Evolutionary conservation across 2,113 vertebrate genomes (phyloP).

Genomic region (Brachionichthys hirsutus): DNA sequence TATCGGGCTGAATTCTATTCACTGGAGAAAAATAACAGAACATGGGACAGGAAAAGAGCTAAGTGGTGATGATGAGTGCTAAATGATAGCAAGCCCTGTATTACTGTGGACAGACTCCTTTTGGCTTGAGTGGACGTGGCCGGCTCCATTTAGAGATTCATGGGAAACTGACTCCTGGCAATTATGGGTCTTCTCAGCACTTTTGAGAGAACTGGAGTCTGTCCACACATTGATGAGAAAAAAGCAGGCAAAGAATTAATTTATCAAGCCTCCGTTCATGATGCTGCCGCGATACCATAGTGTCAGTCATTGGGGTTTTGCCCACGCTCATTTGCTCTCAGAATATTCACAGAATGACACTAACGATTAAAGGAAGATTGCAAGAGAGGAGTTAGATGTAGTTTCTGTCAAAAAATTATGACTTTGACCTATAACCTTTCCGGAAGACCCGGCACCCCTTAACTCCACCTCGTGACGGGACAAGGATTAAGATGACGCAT

Average conservation of each 20-base stretch:
- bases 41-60: slow-evolving; percentile 37
- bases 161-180: slow-evolving; percentile 27
- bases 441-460: too few species aligned
- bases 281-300: slow-evolving; percentile 22
- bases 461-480: too few species aligned
- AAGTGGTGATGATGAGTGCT: slow-evolving; percentile 29
- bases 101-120: slow-evolving; percentile 14
- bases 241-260: slow-evolving; percentile 21
- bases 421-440: too few species aligned
- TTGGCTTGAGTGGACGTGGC: slow-evolving; percentile 23
- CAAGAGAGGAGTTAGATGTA: too few species aligned
- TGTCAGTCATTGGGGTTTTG: slow-evolving; percentile 30
- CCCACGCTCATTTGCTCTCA: slow-evolving; percentile 18
- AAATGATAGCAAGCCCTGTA: slow-evolving; percentile 21
- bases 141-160: slow-evolving; percentile 38
- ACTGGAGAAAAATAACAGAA: slow-evolving; percentile 10
- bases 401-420: too few species aligned
- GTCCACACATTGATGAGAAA: slow-evolving; percentile 19
- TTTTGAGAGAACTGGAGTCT: slow-evolving; percentile 24
- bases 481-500: too few species aligned
- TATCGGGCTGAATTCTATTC: slow-evolving; percentile 9
- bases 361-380: slow-evolving; percentile 44
- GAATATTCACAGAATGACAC: slow-evolving; percentile 19
- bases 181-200: slow-evolving; percentile 23
- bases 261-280: slow-evolving; percentile 8